These are phyloP conservation scores for Conomelus anceps DNA, from an alignment of 2,888 invertebrate genomes.

Conservation along the genomic window DNA sequence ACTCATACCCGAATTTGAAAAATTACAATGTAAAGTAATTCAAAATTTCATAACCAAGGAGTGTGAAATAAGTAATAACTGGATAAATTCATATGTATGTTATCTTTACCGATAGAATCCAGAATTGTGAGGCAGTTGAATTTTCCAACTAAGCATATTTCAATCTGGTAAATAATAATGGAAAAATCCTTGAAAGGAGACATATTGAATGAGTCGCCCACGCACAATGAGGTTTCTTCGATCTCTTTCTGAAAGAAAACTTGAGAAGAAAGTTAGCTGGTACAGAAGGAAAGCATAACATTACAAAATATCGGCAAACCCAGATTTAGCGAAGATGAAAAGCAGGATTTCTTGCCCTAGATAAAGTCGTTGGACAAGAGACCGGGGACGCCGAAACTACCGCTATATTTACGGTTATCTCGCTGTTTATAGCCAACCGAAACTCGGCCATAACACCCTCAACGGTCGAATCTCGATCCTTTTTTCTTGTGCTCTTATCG, in stretches of 20 bases:
- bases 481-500: not conserved
- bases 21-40: too few relatives aligned
- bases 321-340: not conserved
- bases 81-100: too few relatives aligned
- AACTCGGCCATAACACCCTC: not conserved
- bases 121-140: not conserved
- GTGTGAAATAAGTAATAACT: too few relatives aligned
- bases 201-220: too few relatives aligned
- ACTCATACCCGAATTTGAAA: too few relatives aligned
- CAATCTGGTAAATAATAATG: not conserved
- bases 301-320: not conserved
- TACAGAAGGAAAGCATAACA: not conserved
- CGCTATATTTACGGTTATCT: not conserved
- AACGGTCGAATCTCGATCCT: not conserved
- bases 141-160: not conserved
- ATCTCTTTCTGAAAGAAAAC: not conserved
- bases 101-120: too few relatives aligned
- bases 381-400: not conserved
- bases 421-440: not conserved
- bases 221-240: not conserved
- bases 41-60: too few relatives aligned
- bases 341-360: not conserved
- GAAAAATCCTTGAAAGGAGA: too few relatives aligned
- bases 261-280: not conserved
- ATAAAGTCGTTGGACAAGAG: not conserved